Evolutionary conservation across 2,797 vertebrate genomes (phyloP).

Genomic region (Bufotes viridis): DNA sequence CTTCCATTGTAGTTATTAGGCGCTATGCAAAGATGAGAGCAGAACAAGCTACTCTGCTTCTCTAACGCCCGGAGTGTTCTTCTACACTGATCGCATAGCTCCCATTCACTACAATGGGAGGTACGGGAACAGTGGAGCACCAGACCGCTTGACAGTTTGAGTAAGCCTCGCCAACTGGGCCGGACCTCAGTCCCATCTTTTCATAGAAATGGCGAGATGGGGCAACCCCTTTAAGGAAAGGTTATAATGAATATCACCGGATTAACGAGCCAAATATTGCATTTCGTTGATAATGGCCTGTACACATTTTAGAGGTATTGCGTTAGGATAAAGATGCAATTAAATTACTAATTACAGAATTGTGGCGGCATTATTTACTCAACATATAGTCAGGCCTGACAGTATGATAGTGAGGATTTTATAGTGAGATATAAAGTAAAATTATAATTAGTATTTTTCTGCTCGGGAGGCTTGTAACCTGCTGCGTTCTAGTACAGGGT

Average conservation of each 20-base stretch:
- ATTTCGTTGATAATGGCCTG: not conserved
- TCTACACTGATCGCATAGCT: no score
- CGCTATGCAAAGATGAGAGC: no score
- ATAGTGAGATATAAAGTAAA: conserved; percentile 41
- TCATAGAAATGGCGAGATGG: no score
- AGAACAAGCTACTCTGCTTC: no score
- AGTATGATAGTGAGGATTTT: conserved; percentile 14
- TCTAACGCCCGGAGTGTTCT: no score
- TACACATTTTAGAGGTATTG: not conserved
- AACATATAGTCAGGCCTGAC: conserved; percentile 32
- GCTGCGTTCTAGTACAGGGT: not conserved
- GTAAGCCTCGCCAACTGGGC: no score
- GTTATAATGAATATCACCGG: not conserved
- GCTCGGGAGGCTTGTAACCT: conserved; percentile 40
- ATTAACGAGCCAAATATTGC: conserved; percentile 8
- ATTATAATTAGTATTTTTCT: conserved; percentile 18
- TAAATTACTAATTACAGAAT: conserved; percentile 48
- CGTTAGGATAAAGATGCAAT: conserved; percentile 42
- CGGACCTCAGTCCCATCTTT: no score
- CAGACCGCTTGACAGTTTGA: no score
- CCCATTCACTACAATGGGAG: no score
- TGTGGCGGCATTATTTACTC: conserved; percentile 2
- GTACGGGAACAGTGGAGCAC: no score
- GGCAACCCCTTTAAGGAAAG: not conserved
- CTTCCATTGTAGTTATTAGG: no score